These are phyloP conservation scores for Hemiscyllium ocellatum DNA, from an alignment of 2,113 vertebrate species.

Conservation along the genomic window DNA sequence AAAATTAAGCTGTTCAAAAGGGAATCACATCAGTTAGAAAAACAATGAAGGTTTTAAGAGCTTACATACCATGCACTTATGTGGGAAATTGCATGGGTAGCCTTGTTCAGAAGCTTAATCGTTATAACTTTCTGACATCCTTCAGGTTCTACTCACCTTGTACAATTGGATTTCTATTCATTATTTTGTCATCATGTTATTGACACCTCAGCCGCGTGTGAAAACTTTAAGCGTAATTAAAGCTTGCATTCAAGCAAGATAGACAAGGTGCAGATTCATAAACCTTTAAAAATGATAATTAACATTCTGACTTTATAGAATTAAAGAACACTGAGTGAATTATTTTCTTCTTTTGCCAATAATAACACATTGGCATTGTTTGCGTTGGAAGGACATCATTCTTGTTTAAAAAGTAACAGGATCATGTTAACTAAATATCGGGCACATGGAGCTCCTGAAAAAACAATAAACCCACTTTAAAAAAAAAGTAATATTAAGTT, in stretches of 20 bases:
- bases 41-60: not conserved
- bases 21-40: not conserved
- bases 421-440: not conserved
- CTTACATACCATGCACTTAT: not conserved
- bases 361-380: not conserved
- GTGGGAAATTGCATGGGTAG: not conserved
- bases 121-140: not conserved
- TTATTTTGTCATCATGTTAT: constrained; percentile 20
- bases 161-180: not conserved
- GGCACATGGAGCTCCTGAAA: not conserved
- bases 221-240: not conserved
- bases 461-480: not conserved
- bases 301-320: not conserved
- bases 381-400: not conserved
- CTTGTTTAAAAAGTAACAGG: not conserved
- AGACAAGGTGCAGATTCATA: not conserved
- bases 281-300: not conserved
- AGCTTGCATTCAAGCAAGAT: not conserved
- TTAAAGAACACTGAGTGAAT: not conserved
- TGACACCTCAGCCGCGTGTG: not conserved
- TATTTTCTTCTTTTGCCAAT: not conserved
- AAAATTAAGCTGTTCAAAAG: not conserved
- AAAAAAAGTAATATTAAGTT: not conserved
- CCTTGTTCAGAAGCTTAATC: constrained; percentile 2
- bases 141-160: not conserved